Base-by-base conservation (phyloP, 1,140 invertebrate genomes). In the Saccostrea glomerata region DNA sequence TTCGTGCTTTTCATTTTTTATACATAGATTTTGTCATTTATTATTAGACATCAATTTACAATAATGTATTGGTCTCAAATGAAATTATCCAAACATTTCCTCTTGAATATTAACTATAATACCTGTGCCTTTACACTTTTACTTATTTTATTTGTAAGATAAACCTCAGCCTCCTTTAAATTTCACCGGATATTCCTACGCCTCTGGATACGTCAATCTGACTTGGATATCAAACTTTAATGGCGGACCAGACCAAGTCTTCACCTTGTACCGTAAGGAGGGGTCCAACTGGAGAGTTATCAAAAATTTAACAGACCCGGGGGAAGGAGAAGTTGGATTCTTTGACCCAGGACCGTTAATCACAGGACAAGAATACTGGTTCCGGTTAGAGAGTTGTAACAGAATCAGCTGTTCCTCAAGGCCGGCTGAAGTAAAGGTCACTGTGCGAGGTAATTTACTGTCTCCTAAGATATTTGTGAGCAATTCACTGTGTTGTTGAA, bases 131-230 rank as follows among this genome's bases (percentile, higher is more conserved):
- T 47, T 9, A 47, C 9, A 47, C 47, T 47, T 47, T 47, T 6
- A 9, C 9, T 47, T 9, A 2, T 9, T 36, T 36, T 36, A 36
- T 47, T 47, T 47, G 47, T 47, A 2, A 36, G 25, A 30, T 36
- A 36, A 15, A 77, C 70, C 70, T 13, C 25, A 77, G 30, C 23
- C 70, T 5, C 70, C 70, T 6, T 30, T 17, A 11, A 77, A 77
- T 30, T 77, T 77, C 70, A 77, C 25, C 4, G 70, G 70, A 25
- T 77, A 77, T 77, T 77, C 70, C 23, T 77, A 77, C 70, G 13
- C 6, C 7, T 36, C 4, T 30, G 70, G 70, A 3, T 77, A 25
- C 70, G 15, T 77, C 70, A 77, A 77, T 15, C 30, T 77, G 9
- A 77, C 70, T 25, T 77, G 70, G 70, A 15, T 77, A 36, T 77